Evolutionary conservation across 1,140 invertebrate species (phyloP), one percentile per base, ranked within the genome.

Genomic region (Aricia agestis): DNA sequence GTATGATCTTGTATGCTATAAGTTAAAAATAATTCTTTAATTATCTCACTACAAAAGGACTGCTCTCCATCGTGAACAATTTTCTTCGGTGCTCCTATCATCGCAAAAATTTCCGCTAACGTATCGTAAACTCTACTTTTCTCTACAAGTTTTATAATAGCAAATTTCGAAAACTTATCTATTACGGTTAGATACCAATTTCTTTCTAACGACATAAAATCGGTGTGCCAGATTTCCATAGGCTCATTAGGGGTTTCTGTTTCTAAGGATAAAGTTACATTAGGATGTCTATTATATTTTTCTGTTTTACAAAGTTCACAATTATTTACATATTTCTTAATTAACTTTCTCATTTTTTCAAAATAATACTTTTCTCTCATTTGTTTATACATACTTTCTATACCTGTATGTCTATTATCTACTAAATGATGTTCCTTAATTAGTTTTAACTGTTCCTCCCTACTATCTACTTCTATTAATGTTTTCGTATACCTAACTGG

Each of bases 1-100:
- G 68, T 75, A 52, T 75, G 74, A 66, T 75, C 57, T 13, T 41
- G 41, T 36, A 75, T 75, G 42, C 66, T 68, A 66, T 75, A 72
- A 7, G 68, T 72, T 66, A 10, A 6, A 65, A 69, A 69, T 7
- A 69, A 25, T 68, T 75, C 71, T n/a, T 52, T 70, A 7, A 72
- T 15, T 18, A 72, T 18, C 25, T 72, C 74, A 41, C 71, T 72
- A 72, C 74, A 75, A 61, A 75, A 70, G 15, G 71, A 72, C 71
- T 72, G 74, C 61, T 75, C 68, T 52, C 74, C 71, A 61, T 72
- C 74, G 63, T 75, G 74, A 9, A 75, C 17, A 36, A 72, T 75
- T 71, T 75, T 75, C 1, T 70, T 70, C 9, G 74, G 70, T 18
- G 70, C 41, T 13, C 74, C 74, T 42, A 69, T 69, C 6, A 69